phyloP scores from a whole-genome alignment of 2,888 invertebrate species.

The Miltochrista miniata region DNA sequence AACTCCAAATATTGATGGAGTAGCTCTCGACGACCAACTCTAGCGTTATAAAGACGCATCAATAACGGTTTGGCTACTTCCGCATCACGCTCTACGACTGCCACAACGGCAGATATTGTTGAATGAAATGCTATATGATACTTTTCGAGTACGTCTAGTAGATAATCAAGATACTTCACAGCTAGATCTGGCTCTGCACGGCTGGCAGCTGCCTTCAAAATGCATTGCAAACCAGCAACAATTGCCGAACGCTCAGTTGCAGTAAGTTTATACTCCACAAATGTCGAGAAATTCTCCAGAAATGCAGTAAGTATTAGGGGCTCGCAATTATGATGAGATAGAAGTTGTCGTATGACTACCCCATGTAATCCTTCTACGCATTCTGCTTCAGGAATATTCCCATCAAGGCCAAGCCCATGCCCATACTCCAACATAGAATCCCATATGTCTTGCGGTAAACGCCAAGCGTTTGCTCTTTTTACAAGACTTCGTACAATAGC shows the following conservation, averaged over 20 bases:
- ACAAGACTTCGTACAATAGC: slow-evolving; percentile 62
- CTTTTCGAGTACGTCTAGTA: slow-evolving; percentile 44
- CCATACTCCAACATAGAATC: slow-evolving; percentile 51
- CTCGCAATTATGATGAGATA: slow-evolving; percentile 33
- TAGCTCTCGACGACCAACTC: slow-evolving; percentile 52
- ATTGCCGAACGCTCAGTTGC: slow-evolving; percentile 42
- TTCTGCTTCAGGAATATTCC: slow-evolving; percentile 40
- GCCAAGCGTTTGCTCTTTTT: slow-evolving; percentile 60
- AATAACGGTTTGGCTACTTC: slow-evolving; percentile 35
- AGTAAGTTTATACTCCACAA: slow-evolving; percentile 51
- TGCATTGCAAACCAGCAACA: slow-evolving; percentile 27
- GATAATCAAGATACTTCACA: slow-evolving; percentile 24
- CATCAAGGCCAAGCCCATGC: slow-evolving; percentile 60
- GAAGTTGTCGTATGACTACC: slow-evolving; percentile 52
- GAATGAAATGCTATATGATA: slow-evolving; percentile 40
- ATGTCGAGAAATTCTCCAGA: slow-evolving; percentile 45
- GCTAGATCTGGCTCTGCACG: slow-evolving; percentile 21
- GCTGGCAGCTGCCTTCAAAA: slow-evolving; percentile 36
- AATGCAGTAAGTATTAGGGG: slow-evolving; percentile 41
- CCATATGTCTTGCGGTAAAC: slow-evolving; percentile 53
- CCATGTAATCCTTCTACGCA: slow-evolving; percentile 64
- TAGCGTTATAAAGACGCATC: slow-evolving; percentile 40
- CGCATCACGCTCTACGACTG: slow-evolving; percentile 35
- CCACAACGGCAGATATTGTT: slow-evolving; percentile 35
- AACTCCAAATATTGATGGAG: slow-evolving; percentile 47